These are phyloP conservation scores for Stomatorhinus ivindoensis DNA, from an alignment of 2,113 vertebrate species.

Conservation along the genomic window DNA sequence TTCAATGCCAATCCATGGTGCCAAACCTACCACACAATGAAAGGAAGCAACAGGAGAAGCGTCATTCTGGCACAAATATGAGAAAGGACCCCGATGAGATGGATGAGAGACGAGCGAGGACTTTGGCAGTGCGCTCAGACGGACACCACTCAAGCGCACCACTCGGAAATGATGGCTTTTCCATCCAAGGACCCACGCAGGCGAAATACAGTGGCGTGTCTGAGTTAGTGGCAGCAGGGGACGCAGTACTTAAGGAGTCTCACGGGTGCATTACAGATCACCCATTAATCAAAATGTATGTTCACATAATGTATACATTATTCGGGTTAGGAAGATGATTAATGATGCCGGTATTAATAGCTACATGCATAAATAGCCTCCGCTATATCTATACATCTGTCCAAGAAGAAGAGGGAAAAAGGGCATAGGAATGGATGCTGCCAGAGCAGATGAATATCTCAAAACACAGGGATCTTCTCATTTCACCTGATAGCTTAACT, in stretches of 20 bases:
- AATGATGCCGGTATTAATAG: neutral
- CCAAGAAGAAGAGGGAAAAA: neutral
- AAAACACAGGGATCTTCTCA: neutral
- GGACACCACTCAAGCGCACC: neutral
- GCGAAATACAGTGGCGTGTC: neutral
- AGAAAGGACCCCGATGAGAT: neutral
- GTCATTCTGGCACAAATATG: neutral
- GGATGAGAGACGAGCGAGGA: neutral
- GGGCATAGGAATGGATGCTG: neutral
- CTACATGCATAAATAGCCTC: neutral
- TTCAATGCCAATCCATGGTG: neutral
- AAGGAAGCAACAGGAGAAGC: neutral
- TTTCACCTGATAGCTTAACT: neutral
- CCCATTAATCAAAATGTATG: neutral
- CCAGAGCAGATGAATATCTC: neutral
- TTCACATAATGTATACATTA: neutral
- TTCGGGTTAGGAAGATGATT: neutral
- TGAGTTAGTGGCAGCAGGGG: neutral
- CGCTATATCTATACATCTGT: neutral
- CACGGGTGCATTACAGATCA: neutral
- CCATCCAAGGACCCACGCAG: neutral
- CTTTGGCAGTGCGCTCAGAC: neutral
- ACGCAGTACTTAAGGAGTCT: neutral
- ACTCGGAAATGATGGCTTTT: neutral
- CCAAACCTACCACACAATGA: neutral